phyloP scores from a whole-genome alignment of 1,140 invertebrate species.

The Drosophila takahashii region DNA sequence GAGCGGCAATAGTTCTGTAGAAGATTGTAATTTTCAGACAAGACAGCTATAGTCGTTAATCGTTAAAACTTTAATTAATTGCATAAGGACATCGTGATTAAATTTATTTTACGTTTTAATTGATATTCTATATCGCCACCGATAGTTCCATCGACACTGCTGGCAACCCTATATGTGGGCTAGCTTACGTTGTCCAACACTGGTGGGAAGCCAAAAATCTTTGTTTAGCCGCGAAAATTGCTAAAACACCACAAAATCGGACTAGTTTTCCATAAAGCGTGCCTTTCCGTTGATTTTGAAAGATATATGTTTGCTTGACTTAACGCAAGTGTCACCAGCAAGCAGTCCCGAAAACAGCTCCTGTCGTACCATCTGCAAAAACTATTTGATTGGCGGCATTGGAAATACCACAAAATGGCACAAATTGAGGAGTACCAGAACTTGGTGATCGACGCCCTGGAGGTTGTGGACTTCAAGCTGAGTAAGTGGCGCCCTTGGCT shows the following conservation, averaged over 20 bases:
- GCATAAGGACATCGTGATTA: too few relatives aligned
- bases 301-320: neutral
- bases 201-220: constrained; percentile 39
- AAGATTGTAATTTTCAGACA: neutral
- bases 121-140: neutral
- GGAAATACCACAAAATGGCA: constrained; percentile 57
- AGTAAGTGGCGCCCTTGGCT: constrained; percentile 85
- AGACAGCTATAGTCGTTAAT: too few relatives aligned
- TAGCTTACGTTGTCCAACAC: constrained; percentile 35
- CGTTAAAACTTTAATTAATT: too few relatives aligned
- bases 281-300: neutral
- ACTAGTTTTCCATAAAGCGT: constrained; percentile 30
- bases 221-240: constrained; percentile 76
- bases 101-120: neutral
- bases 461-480: constrained; percentile 91
- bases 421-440: constrained; percentile 85
- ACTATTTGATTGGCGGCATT: neutral
- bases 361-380: constrained; percentile 30
- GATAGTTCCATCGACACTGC: neutral
- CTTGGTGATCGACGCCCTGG: constrained; percentile 89
- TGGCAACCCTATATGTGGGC: neutral
- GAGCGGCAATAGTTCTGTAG: neutral
- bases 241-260: constrained; percentile 18
- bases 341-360: too few relatives aligned
- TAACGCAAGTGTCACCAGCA: neutral